Base-by-base conservation (phyloP, 2,113 vertebrate genomes). In the Dasyurus viverrinus region DNA sequence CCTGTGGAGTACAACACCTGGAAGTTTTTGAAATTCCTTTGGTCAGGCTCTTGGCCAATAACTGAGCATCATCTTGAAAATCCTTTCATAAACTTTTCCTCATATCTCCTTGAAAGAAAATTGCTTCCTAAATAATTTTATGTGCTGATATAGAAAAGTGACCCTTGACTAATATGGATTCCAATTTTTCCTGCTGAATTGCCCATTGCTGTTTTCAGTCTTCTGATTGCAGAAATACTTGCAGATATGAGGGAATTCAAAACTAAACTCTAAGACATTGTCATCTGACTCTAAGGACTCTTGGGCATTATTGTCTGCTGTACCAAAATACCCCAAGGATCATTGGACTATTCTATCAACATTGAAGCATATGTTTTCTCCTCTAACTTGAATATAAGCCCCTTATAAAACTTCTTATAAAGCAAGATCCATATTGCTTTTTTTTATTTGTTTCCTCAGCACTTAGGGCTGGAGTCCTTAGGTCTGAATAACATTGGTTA, bases 1-100 rank as follows among this genome's bases (percentile, higher is more conserved):
- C 95, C 96, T 92, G 94, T 97, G 97, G 93, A 97, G n/a, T 23
- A 96, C 93, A 53, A 94, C 53, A 54, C 2, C 42, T 97, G 97
- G 89, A 96, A 96, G 91, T 55, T 95, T 94, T 97, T 89, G 42
- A 16, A 52, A 53, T 91, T 96, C 90, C 93, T 96, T 97, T 96
- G 68, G 94, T 57, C 36, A 94, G 94, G 95, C 89, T 53, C 53
- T 94, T 93, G 95, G 95, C 26, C 90, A 94, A 26, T 91, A 90
- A 96, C 93, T 90, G 92, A 48, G 25, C 68, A 96, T 90, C 53
- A 96, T 89, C 26, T 96, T 94, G 91, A n/a, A 97, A 94, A 84
- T 84, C 36, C 91, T 96, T 47, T 92, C 92, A 93, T 96, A 96
- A 53, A 90, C 16, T 92, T 24, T 95, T 92, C 52, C 30, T 94